Conservation (phyloP, 2,888 invertebrate species). For the Apeira syringaria region DNA sequence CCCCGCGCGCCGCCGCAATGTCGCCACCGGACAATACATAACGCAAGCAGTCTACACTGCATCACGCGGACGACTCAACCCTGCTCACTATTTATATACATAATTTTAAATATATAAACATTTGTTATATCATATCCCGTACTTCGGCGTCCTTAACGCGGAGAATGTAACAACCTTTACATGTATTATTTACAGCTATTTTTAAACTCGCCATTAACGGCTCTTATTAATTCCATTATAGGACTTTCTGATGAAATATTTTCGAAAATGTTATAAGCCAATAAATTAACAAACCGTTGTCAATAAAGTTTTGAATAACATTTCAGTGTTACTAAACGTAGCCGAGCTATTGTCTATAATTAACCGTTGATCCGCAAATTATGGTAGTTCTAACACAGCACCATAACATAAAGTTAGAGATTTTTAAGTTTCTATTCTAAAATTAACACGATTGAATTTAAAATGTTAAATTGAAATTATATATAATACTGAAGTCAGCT, state of each 20-base stretch:
- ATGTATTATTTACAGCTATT: constrained; percentile 36
- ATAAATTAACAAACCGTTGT: no score
- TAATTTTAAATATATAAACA: no score
- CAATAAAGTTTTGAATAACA: neutral
- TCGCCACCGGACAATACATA: constrained; percentile 35
- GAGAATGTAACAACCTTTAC: constrained; percentile 66
- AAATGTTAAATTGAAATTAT: no score
- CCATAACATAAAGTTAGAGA: no score
- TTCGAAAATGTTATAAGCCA: constrained; percentile 4
- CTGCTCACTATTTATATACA: no score
- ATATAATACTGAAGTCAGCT: no score
- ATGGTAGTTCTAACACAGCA: no score
- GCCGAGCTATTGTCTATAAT: neutral
- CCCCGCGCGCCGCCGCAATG: constrained; percentile 44
- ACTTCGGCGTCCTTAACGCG: constrained; percentile 37
- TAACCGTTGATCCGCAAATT: no score
- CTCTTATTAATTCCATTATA: constrained; percentile 20
- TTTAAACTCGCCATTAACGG: constrained; percentile 21
- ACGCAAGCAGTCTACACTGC: no score
- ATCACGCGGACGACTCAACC: constrained; percentile 45
- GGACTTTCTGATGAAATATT: constrained; percentile 1
- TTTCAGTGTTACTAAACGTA: neutral
- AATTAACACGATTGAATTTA: no score
- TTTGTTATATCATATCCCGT: no score
- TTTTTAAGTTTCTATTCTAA: no score